Conservation (phyloP, 2,888 invertebrate species). For the Erebia palarica region DNA sequence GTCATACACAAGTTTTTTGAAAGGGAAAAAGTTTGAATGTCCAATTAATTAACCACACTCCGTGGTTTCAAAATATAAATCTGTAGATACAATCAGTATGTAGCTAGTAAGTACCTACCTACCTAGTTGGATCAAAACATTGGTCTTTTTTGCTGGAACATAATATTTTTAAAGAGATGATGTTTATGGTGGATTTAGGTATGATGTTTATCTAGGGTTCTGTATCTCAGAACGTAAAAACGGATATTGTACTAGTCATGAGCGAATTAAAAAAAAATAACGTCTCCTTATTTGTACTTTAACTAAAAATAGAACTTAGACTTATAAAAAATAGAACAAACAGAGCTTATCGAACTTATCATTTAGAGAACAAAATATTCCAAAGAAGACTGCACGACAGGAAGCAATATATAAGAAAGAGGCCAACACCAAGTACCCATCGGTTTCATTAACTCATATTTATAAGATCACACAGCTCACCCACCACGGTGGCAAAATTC, state of each 20-base stretch:
- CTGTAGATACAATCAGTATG: constrained; percentile 17
- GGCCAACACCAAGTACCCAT: too few species aligned
- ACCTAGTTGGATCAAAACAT: constrained; percentile 10
- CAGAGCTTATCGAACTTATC: too few species aligned
- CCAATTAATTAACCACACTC: constrained; percentile 21
- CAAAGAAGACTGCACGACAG: too few species aligned
- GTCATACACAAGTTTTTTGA: background rate
- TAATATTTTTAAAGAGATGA: constrained; percentile 24
- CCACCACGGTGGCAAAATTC: too few species aligned
- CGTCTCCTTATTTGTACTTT: too few species aligned
- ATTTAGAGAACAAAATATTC: too few species aligned
- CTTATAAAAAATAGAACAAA: too few species aligned
- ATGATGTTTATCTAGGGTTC: constrained; percentile 4
- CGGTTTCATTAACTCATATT: too few species aligned
- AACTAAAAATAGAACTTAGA: too few species aligned
- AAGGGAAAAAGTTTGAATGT: constrained; percentile 16
- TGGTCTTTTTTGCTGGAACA: constrained; percentile 14
- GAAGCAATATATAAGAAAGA: too few species aligned
- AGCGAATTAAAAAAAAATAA: too few species aligned
- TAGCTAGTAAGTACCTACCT: background rate
- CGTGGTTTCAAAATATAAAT: constrained; percentile 21
- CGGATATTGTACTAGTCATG: background rate
- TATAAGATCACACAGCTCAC: too few species aligned
- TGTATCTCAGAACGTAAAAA: background rate
- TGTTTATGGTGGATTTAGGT: constrained; percentile 16